Evolutionary conservation across 2,797 vertebrate species (phyloP).

Genomic region (Parauchenoglanis ngamensis): DNA sequence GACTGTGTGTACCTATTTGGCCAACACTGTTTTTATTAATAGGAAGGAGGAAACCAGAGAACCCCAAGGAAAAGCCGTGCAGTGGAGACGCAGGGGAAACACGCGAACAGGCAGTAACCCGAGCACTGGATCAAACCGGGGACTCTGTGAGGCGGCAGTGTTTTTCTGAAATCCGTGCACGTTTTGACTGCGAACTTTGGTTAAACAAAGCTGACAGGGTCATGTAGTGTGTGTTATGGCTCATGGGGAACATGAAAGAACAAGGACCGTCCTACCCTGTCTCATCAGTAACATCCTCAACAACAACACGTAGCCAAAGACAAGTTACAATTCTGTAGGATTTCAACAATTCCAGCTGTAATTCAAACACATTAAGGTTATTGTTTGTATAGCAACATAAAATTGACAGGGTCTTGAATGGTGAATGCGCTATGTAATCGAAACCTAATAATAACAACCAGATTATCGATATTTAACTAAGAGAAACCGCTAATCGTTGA

Average conservation of each 20-base stretch:
- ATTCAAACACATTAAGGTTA: not conserved
- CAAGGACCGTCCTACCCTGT: not conserved
- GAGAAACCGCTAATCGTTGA: not conserved
- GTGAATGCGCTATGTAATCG: not conserved
- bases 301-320: not conserved
- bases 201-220: not conserved
- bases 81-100: not conserved
- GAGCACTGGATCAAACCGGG: slow-evolving; percentile 6
- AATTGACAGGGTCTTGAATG: not conserved
- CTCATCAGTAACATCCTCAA: not conserved
- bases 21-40: not conserved
- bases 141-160: not conserved
- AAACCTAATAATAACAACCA: not conserved
- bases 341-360: not conserved
- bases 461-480: not conserved
- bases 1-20: not conserved
- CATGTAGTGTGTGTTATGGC: slow-evolving; percentile 6
- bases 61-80: not conserved
- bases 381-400: not conserved
- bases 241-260: not conserved
- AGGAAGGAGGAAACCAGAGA: not conserved
- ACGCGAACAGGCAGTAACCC: not conserved
- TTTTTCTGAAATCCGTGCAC: not conserved
- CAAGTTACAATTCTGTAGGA: not conserved
- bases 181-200: slow-evolving; percentile 2